Evolutionary conservation across 2,888 invertebrate species (phyloP), one percentile per base, ranked within the genome.

Genomic region (Keiferia lycopersicella): DNA sequence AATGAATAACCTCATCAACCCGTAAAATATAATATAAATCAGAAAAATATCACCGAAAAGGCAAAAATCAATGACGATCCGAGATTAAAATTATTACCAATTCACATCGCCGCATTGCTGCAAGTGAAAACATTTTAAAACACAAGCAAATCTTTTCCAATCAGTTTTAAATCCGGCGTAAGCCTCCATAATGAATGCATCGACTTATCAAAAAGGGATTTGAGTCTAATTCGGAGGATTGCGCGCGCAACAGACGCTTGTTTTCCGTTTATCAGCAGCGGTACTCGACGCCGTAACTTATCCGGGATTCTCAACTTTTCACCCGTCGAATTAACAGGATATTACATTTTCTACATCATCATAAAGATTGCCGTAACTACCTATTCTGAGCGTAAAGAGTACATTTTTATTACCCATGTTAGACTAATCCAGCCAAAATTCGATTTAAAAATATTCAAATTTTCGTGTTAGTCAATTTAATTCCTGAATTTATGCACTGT

Each of bases 141-240:
- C 30, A 22, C n/a, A 58, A 38, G 18, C 51, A 59, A 53, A 51
- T 58, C 56, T 63, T 65, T 51, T 53, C 51, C 61, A 65, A 65
- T 65, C 60, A 34, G 57, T 16, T 51, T 65, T 60, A 62, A 64
- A 64, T 64, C 61, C 61, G 18, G 12, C 8, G 57, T 69, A 68
- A 68, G 62, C 66, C 66, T 22, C 39, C 63, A 58, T 73, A 74
- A 74, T 72, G 69, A 74, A 73, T 73, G 75, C 71, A 71, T 66
- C 65, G 65, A 68, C 67, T 68, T 65, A 66, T 65, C 66, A 66
- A 69, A 65, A 60, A 56, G 58, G 68, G 68, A 70, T 67, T 67
- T 66, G 59, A 64, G 53, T 56, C 65, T 71, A 69, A 73, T 68
- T 62, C 63, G 67, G 51, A 22, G 51, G 59, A 74, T 65, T 64